Percentiles rank a stretch among this genome's conserved stretches.
Conservation (phyloP, 2,113 vertebrate genomes). For the Aphelocoma coerulescens region DNA sequence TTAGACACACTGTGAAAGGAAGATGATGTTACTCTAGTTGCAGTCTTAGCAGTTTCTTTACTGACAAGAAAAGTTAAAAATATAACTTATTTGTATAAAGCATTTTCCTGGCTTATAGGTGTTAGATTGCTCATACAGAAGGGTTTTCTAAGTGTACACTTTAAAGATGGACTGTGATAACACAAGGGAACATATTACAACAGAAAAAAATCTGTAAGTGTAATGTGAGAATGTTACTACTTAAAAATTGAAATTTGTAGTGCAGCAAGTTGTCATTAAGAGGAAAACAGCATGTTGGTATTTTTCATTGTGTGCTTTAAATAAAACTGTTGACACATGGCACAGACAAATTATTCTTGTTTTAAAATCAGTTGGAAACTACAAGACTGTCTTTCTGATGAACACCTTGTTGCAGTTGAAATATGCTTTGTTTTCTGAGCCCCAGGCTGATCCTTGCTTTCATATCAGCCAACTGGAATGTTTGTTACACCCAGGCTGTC, state of each 20-base stretch:
- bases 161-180: conserved; percentile 22
- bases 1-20: conserved; percentile 2
- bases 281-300: neutral
- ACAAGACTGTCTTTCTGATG: neutral
- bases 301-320: conserved; percentile 14
- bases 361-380: neutral
- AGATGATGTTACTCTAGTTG: neutral
- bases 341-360: neutral
- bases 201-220: neutral
- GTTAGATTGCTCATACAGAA: conserved; percentile 1
- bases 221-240: conserved; percentile 4
- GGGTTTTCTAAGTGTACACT: neutral
- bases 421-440: conserved; percentile 32
- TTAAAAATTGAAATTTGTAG: neutral
- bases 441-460: neutral
- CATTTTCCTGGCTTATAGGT: neutral
- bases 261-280: neutral
- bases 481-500: neutral
- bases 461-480: neutral
- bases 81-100: neutral
- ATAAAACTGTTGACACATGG: neutral
- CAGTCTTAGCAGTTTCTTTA: neutral
- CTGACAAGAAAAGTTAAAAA: neutral
- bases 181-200: conserved; percentile 52
- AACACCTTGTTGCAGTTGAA: neutral